Percentiles rank a stretch among this genome's conserved stretches.
Evolutionary conservation across 2,113 vertebrate species (phyloP).

Genomic region (Trachemys scripta): DNA sequence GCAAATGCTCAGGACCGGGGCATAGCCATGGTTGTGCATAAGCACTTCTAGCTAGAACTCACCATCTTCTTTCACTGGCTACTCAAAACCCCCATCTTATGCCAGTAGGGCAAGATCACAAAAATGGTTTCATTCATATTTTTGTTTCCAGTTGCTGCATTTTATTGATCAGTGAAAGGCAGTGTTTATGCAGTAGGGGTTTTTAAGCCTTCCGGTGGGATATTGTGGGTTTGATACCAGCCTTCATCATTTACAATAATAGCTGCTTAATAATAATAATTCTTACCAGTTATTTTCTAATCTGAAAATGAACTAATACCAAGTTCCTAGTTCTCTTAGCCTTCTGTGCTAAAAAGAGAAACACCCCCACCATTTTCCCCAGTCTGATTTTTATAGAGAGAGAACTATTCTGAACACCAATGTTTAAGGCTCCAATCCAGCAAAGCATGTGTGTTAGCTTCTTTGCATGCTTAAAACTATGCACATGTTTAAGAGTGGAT

Average conservation of each 20-base stretch:
- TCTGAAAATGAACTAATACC: background rate
- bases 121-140: too few relatives aligned
- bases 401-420: background rate
- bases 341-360: background rate
- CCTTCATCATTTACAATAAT: background rate
- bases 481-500: background rate
- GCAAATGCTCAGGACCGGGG: too few relatives aligned
- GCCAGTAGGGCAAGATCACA: too few relatives aligned
- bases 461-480: background rate
- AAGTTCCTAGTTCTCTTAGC: accelerated
- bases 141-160: too few relatives aligned
- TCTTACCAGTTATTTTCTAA: background rate
- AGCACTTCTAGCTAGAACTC: too few relatives aligned
- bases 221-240: background rate
- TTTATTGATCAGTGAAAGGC: too few relatives aligned
- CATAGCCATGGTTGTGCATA: too few relatives aligned
- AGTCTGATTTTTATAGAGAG: background rate
- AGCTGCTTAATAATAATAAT: background rate
- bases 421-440: background rate
- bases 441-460: background rate
- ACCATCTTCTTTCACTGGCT: too few relatives aligned
- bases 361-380: background rate
- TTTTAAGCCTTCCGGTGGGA: background rate
- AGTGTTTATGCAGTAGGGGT: too few relatives aligned
- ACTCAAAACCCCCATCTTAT: too few relatives aligned